Conservation (phyloP, 2,113 vertebrate genomes). For the Xiphorhynchus elegans region DNA sequence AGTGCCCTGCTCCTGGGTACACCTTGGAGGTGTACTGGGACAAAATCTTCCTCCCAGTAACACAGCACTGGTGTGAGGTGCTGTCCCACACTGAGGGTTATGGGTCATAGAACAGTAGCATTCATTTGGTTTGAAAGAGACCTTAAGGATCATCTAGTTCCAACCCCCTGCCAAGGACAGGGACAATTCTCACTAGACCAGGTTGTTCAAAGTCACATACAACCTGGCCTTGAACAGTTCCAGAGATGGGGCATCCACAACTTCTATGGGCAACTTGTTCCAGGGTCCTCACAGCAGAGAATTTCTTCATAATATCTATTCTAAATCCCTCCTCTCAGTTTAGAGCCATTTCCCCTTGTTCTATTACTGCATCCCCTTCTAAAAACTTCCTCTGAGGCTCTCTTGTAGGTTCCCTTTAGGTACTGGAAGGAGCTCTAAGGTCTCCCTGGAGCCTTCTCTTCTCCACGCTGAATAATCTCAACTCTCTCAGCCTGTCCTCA, state of each 20-base stretch:
- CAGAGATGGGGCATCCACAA: background rate
- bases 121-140: background rate
- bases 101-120: background rate
- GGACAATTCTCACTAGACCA: background rate
- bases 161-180: background rate
- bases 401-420: background rate
- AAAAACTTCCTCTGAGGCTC: background rate
- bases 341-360: background rate
- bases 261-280: background rate
- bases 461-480: background rate
- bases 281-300: background rate
- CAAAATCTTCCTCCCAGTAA: background rate
- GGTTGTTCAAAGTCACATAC: background rate
- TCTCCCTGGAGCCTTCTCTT: background rate
- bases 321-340: background rate
- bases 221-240: background rate
- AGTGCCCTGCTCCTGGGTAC: background rate
- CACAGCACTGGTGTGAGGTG: background rate
- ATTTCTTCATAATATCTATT: background rate
- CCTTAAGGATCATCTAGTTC: background rate
- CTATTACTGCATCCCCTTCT: background rate
- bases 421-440: background rate
- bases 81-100: background rate
- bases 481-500: background rate
- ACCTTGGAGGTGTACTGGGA: background rate